phyloP scores from a whole-genome alignment of 2,797 vertebrate genomes.

The Sebastes trivittatus region DNA sequence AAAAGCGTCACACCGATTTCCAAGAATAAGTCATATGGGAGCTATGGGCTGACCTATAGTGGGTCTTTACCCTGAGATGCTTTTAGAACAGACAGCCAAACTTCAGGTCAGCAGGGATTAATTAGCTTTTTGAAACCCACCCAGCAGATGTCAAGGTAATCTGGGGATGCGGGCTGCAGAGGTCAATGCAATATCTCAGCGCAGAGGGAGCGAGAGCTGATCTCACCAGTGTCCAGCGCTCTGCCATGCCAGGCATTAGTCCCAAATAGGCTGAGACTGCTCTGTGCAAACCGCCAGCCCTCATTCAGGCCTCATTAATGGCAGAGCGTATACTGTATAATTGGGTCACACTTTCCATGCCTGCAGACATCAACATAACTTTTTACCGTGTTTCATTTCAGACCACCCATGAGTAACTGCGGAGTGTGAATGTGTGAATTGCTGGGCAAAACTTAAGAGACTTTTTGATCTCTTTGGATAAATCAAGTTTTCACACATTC shows the following conservation, averaged over 20 bases:
- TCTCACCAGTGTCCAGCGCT: slow-evolving; percentile 52
- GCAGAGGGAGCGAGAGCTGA: slow-evolving; percentile 63
- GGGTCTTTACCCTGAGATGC: slow-evolving; percentile 67
- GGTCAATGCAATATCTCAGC: slow-evolving; percentile 82
- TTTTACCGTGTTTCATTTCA: slow-evolving; percentile 3
- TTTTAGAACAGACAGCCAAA: slow-evolving; percentile 75
- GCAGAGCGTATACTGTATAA: slow-evolving; percentile 22
- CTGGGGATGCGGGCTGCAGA: slow-evolving; percentile 74
- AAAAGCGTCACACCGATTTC: slow-evolving; percentile 29
- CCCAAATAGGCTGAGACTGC: slow-evolving; percentile 54
- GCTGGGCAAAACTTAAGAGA: background rate
- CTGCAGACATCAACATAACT: slow-evolving; percentile 8
- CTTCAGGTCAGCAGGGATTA: slow-evolving; percentile 84
- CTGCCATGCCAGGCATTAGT: slow-evolving; percentile 49
- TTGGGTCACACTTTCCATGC: slow-evolving; percentile 53
- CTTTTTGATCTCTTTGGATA: background rate
- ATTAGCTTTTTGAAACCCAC: slow-evolving; percentile 84
- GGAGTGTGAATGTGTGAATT: background rate
- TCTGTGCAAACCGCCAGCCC: slow-evolving; percentile 42
- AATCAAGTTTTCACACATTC: slow-evolving; percentile 6
- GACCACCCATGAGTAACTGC: background rate
- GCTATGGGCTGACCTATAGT: slow-evolving; percentile 59
- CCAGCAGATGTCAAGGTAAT: slow-evolving; percentile 85
- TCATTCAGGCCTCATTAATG: slow-evolving; percentile 62
- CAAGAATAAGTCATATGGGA: slow-evolving; percentile 41